Evolutionary conservation across 2,113 vertebrate species (phyloP).

Genomic region (Cyanoliseus patagonus): DNA sequence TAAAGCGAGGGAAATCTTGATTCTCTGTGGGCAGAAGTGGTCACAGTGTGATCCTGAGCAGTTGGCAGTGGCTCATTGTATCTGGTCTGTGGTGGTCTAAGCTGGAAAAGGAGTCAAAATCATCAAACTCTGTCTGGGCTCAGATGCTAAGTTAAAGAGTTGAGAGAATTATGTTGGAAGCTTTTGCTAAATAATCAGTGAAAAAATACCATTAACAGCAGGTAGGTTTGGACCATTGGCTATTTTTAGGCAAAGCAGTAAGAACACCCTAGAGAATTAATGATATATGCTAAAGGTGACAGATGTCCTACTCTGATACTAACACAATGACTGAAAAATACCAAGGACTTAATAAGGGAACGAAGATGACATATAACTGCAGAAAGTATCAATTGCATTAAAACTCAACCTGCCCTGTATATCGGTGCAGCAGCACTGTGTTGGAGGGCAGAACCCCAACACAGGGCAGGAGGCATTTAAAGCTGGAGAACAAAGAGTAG

Average conservation of each 20-base stretch:
- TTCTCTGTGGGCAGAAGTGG: not conserved
- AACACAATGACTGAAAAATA: not conserved
- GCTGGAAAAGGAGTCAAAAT: conserved; percentile 14
- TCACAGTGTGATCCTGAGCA: not conserved
- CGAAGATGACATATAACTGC: not conserved
- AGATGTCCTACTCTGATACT: not conserved
- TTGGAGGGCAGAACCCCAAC: not conserved
- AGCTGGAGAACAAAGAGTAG: not conserved
- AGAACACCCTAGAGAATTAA: not conserved
- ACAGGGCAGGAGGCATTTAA: not conserved
- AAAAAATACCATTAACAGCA: not conserved
- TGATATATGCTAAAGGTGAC: not conserved
- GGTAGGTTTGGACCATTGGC: not conserved
- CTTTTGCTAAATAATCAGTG: not conserved
- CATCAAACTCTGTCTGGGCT: not conserved
- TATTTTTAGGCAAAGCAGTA: not conserved
- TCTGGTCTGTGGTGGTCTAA: not conserved
- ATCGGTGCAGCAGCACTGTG: not conserved
- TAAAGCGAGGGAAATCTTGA: not conserved
- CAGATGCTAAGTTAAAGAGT: not conserved
- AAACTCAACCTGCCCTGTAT: not conserved
- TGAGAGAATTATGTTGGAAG: not conserved
- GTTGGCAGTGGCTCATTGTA: not conserved
- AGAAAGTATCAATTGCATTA: not conserved
- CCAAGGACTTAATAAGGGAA: not conserved